phyloP scores from a whole-genome alignment of 2,113 vertebrate genomes.

The Pedionomus torquatus region DNA sequence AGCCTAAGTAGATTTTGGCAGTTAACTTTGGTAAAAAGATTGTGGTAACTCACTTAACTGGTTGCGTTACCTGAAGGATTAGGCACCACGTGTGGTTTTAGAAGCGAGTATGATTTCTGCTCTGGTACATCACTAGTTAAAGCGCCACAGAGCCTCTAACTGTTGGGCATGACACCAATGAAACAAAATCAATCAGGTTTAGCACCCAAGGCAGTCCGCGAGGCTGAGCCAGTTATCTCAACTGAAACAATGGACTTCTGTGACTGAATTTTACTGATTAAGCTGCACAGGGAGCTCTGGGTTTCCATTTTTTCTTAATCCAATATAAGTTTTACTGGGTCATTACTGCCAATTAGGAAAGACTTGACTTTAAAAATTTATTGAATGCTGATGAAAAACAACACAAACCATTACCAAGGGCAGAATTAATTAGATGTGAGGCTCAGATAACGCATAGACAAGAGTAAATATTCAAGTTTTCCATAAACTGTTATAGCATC shows the following conservation, averaged over 20 bases:
- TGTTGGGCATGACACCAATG: not conserved
- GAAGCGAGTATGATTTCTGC: not conserved
- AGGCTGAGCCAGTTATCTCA: not conserved
- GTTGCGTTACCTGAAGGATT: not conserved
- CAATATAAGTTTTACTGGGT: conserved; percentile 23
- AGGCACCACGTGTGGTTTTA: not conserved
- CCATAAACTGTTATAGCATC: not conserved
- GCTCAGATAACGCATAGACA: not conserved
- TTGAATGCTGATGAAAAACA: conserved; percentile 8
- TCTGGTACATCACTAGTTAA: not conserved
- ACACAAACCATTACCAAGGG: not conserved
- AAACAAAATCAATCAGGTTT: conserved; percentile 13
- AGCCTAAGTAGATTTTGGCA: not conserved
- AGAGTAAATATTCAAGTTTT: not conserved
- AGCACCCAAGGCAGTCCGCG: not conserved
- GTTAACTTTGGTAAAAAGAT: not conserved
- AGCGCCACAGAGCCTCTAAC: not conserved
- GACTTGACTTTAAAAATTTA: conserved; percentile 1
- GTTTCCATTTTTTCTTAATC: not conserved
- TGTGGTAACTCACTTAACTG: not conserved
- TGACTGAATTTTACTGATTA: conserved; percentile 19
- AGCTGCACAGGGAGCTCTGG: not conserved
- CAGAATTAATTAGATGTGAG: conserved; percentile 2
- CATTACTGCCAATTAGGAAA: conserved; percentile 43
- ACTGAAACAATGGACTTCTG: not conserved